These are phyloP conservation scores for Agrochola litura DNA, from an alignment of 2,888 invertebrate species.

Conservation along the genomic window DNA sequence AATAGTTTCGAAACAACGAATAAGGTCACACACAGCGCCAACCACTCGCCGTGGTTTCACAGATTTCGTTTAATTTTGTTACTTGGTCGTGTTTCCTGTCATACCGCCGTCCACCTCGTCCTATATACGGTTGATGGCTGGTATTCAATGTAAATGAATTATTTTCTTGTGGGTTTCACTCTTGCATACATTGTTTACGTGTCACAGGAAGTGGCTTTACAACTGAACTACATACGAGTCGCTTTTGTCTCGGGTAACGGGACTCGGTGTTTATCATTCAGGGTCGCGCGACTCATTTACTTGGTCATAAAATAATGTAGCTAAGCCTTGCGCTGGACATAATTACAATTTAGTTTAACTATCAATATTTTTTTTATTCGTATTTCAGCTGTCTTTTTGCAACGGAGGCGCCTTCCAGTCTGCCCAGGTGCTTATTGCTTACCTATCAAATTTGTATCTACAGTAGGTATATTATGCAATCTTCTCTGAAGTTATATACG, in stretches of 20 bases:
- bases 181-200: slow-evolving; percentile 75
- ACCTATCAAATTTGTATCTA: not conserved
- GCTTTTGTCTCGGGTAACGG: slow-evolving; percentile 80
- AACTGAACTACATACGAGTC: slow-evolving; percentile 74
- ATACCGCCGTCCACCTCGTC: slow-evolving; percentile 57
- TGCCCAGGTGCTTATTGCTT: not conserved
- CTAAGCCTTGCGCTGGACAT: slow-evolving; percentile 36
- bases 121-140: slow-evolving; percentile 61
- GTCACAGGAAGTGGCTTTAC: slow-evolving; percentile 80
- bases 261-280: slow-evolving; percentile 76
- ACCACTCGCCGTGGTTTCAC: slow-evolving; percentile 49
- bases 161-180: slow-evolving; percentile 74
- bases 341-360: slow-evolving; percentile 14
- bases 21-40: slow-evolving; percentile 48
- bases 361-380: slow-evolving; percentile 7
- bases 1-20: slow-evolving; percentile 46
- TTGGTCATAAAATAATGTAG: slow-evolving; percentile 61
- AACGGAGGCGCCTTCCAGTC: not conserved
- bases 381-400: slow-evolving; percentile 5
- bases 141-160: slow-evolving; percentile 82
- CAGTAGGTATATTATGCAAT: not conserved
- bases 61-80: slow-evolving; percentile 47
- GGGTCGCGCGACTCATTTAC: slow-evolving; percentile 74
- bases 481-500: not conserved
- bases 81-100: slow-evolving; percentile 65